Conservation (phyloP, 53 echinoderm and acorn worm species). For the Echinarachnius parma region DNA sequence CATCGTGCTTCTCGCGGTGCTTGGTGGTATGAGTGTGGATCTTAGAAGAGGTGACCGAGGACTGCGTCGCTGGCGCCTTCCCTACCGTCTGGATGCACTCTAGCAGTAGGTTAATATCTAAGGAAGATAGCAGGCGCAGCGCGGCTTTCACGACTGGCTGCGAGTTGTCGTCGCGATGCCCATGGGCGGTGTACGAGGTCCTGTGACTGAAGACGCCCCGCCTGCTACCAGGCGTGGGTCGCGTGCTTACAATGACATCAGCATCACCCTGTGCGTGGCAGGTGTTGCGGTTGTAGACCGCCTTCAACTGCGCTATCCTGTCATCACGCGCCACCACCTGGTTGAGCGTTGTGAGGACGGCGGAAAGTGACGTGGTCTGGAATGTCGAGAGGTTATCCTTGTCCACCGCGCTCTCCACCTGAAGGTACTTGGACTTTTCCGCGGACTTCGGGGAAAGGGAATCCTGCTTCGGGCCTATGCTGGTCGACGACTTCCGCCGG, state of each 20-base stretch:
- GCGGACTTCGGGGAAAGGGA: conserved; percentile 40
- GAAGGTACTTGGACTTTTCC: conserved; percentile 41
- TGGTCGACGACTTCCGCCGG: conserved; percentile 41
- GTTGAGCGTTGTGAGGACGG: conserved; percentile 30
- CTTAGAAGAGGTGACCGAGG: conserved; percentile 5
- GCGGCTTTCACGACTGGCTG: conserved; percentile 50
- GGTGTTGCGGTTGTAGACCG: conserved; percentile 27
- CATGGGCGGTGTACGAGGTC: conserved; percentile 35
- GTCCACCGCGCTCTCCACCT: conserved; percentile 32
- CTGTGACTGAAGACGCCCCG: conserved; percentile 39
- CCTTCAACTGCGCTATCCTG: conserved; percentile 42
- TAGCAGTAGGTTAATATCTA: conserved; percentile 63
- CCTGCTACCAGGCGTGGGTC: conserved; percentile 14
- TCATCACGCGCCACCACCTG: conserved; percentile 42
- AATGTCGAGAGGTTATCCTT: conserved; percentile 47
- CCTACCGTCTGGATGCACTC: conserved; percentile 67
- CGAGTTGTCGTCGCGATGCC: conserved; percentile 19
- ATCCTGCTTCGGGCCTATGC: conserved; percentile 34
- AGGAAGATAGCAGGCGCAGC: conserved; percentile 58
- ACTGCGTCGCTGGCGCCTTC: conserved; percentile 13
- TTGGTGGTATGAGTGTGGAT: conserved; percentile 12
- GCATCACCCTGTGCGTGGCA: no score
- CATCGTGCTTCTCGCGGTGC: conserved; percentile 18
- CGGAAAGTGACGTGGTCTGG: conserved; percentile 40
- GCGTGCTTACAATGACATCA: conserved; percentile 5